phyloP scores from a whole-genome alignment of 2,113 vertebrate genomes.

The Rissa tridactyla region DNA sequence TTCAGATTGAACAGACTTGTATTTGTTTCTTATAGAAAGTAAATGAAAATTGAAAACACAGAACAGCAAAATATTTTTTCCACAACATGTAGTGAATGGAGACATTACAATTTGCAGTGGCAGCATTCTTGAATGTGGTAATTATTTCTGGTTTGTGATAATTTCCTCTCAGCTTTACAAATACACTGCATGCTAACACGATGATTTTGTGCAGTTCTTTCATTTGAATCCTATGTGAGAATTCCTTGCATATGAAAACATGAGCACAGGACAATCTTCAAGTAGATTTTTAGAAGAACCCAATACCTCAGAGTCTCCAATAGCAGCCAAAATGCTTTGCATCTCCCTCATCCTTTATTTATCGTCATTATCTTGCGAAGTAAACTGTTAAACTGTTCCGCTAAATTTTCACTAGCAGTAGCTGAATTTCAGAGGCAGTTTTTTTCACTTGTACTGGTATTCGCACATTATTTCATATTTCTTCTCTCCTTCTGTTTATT shows the following conservation, averaged over 20 bases:
- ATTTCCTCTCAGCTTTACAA: not conserved
- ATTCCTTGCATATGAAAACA: not conserved
- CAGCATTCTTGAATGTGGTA: not conserved
- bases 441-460: not conserved
- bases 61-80: not conserved
- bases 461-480: not conserved
- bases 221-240: not conserved
- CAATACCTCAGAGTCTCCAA: not conserved
- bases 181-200: not conserved
- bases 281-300: not conserved
- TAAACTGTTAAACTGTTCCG: not conserved
- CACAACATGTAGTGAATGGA: not conserved
- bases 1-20: not conserved
- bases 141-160: not conserved
- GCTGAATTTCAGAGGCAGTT: not conserved
- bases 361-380: not conserved
- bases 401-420: not conserved
- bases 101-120: not conserved
- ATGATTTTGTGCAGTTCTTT: not conserved
- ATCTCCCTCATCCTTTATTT: not conserved
- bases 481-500: not conserved
- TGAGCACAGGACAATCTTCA: not conserved
- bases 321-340: not conserved
- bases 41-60: not conserved
- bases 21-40: not conserved